A percentile compares a stretch with the other conserved stretches of the same genome.
phyloP scores from a whole-genome alignment of 2,113 vertebrate species.

The Rhinopomastus cyanomelas region DNA sequence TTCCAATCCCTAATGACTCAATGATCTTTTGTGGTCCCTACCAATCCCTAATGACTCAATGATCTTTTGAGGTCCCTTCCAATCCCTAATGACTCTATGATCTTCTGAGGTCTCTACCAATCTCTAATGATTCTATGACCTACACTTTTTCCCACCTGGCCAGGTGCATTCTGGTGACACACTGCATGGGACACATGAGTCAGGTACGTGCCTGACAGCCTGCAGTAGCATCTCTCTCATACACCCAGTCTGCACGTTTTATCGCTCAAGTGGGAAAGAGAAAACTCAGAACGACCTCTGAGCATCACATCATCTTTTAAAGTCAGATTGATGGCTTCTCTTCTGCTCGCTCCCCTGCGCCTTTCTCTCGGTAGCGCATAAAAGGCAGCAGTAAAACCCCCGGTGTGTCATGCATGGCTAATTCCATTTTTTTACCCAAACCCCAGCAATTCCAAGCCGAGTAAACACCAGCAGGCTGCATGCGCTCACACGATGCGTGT shows the following conservation, averaged over 20 bases:
- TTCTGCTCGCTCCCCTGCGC: slow-evolving; percentile 15
- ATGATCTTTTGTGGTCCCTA: too few relatives aligned
- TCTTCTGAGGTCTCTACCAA: too few relatives aligned
- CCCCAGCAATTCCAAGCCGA: slow-evolving; percentile 55
- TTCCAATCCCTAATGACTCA: too few relatives aligned
- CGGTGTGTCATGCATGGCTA: slow-evolving; percentile 45
- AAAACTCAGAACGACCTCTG: slow-evolving; percentile 26
- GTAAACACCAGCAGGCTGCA: slow-evolving; percentile 75
- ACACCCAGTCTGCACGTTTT: background rate
- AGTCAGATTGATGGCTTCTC: slow-evolving; percentile 1
- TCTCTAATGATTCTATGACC: too few relatives aligned
- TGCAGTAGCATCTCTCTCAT: background rate
- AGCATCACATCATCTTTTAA: slow-evolving; percentile 1
- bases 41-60: too few relatives aligned
- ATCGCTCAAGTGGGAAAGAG: background rate
- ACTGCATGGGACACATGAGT: background rate
- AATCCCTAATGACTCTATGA: too few relatives aligned
- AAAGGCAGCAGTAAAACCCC: slow-evolving; percentile 37
- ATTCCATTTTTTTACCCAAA: slow-evolving; percentile 68
- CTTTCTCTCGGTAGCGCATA: slow-evolving; percentile 1
- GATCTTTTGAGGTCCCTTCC: too few relatives aligned
- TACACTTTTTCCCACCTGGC: background rate
- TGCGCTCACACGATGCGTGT: slow-evolving; percentile 70
- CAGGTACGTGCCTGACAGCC: background rate
- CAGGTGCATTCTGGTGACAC: background rate